Percentiles rank a stretch among this genome's conserved stretches.
phyloP scores from a whole-genome alignment of 2,797 vertebrate species.

The Arctocebus calabarensis region DNA sequence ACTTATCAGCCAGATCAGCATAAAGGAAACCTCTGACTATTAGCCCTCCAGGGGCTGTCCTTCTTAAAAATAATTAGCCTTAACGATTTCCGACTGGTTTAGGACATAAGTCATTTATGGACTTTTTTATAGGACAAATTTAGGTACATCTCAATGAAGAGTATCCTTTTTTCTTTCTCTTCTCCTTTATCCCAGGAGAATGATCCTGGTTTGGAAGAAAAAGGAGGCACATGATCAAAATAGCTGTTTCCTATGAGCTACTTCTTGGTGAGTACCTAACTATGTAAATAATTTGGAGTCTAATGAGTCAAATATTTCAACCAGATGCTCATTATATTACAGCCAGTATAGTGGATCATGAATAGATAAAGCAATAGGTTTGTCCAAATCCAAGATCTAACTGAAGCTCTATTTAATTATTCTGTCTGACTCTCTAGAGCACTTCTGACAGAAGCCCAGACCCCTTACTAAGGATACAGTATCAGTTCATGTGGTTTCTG shows the following conservation, averaged over 20 bases:
- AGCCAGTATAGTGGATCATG: background rate
- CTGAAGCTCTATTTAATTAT: background rate
- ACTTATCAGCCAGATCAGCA: background rate
- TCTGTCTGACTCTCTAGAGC: background rate
- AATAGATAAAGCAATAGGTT: background rate
- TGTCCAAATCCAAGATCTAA: background rate
- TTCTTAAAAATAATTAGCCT: background rate
- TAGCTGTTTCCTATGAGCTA: background rate
- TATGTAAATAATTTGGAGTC: background rate
- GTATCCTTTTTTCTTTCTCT: background rate
- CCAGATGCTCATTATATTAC: background rate
- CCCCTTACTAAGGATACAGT: background rate
- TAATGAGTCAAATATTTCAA: background rate
- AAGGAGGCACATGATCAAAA: background rate
- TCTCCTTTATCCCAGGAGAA: background rate
- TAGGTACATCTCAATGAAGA: background rate
- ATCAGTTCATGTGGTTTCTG: background rate
- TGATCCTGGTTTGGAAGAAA: background rate
- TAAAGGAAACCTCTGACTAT: background rate
- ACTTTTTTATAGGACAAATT: background rate
- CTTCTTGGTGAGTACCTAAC: background rate
- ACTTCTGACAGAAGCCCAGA: background rate
- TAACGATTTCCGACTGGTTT: background rate
- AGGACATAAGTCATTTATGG: background rate
- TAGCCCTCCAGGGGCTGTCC: background rate